Conservation (phyloP, 2,888 invertebrate species). For the Pecten maximus region DNA sequence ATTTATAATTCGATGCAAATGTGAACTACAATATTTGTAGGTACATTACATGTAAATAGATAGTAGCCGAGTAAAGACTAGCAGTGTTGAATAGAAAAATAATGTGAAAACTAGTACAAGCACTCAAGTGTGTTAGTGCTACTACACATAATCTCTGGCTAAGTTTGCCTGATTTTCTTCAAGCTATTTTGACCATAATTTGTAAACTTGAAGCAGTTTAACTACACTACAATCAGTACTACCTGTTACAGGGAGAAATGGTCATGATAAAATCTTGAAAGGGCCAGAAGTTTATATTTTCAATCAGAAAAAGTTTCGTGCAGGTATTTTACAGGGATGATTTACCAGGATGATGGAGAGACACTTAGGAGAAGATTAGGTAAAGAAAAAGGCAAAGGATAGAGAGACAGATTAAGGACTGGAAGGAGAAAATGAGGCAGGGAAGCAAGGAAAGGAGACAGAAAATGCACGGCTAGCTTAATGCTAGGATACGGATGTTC, state of each 20-base stretch:
- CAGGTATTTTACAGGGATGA: too few species aligned
- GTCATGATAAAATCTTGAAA: too few species aligned
- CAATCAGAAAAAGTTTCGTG: too few species aligned
- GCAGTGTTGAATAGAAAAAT: neutral
- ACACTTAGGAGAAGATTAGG: neutral
- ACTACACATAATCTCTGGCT: too few species aligned
- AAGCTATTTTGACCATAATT: too few species aligned
- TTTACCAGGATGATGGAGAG: neutral
- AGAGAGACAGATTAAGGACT: too few species aligned
- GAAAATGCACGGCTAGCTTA: neutral
- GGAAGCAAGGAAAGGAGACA: neutral
- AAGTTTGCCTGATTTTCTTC: too few species aligned
- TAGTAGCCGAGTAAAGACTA: neutral
- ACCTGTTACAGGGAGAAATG: too few species aligned
- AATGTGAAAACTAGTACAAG: neutral
- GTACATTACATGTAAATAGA: neutral
- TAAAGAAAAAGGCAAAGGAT: neutral
- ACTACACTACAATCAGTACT: too few species aligned
- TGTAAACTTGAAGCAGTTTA: too few species aligned
- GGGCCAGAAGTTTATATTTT: too few species aligned
- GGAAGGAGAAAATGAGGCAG: neutral
- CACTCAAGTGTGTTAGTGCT: neutral
- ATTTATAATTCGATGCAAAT: neutral
- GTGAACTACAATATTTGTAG: neutral
- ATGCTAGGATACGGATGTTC: too few species aligned